Percentiles rank a stretch among this genome's conserved stretches.
Evolutionary conservation across 2,888 invertebrate genomes (phyloP).

Genomic region (Rutpela maculata): DNA sequence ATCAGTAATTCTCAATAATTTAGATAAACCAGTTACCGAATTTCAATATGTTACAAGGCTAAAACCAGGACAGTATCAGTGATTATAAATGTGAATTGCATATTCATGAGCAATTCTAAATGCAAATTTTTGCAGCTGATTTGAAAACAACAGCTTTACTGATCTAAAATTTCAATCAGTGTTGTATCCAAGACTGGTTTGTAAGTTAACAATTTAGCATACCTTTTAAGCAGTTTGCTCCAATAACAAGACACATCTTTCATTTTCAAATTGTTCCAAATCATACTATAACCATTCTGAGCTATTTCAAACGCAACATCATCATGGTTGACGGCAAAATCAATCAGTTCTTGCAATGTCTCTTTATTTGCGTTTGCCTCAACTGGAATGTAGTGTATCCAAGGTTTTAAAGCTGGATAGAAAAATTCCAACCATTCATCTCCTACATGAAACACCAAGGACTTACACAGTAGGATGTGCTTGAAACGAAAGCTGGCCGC

Average conservation of each 20-base stretch:
- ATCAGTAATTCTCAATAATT: too few relatives aligned
- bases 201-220: slow-evolving; percentile 84
- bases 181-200: slow-evolving; percentile 78
- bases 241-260: slow-evolving; percentile 92
- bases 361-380: slow-evolving; percentile 78
- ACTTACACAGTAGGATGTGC: slow-evolving; percentile 94
- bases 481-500: slow-evolving; percentile 98
- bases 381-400: slow-evolving; percentile 97
- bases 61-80: too few relatives aligned
- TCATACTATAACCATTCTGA: slow-evolving; percentile 86
- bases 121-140: neutral
- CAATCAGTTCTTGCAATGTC: slow-evolving; percentile 83
- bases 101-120: neutral
- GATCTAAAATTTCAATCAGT: slow-evolving; percentile 75
- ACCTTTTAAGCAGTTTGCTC: slow-evolving; percentile 84
- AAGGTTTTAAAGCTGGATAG: slow-evolving; percentile 91
- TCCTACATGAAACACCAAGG: slow-evolving; percentile 95
- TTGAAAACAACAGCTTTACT: slow-evolving; percentile 21
- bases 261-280: slow-evolving; percentile 89
- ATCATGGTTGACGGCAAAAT: slow-evolving; percentile 87
- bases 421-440: slow-evolving; percentile 97
- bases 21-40: too few relatives aligned
- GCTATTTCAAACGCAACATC: slow-evolving; percentile 86
- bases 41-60: too few relatives aligned
- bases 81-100: too few relatives aligned